phyloP scores from a whole-genome alignment of 2,888 invertebrate species.

The Andricus curvator region DNA sequence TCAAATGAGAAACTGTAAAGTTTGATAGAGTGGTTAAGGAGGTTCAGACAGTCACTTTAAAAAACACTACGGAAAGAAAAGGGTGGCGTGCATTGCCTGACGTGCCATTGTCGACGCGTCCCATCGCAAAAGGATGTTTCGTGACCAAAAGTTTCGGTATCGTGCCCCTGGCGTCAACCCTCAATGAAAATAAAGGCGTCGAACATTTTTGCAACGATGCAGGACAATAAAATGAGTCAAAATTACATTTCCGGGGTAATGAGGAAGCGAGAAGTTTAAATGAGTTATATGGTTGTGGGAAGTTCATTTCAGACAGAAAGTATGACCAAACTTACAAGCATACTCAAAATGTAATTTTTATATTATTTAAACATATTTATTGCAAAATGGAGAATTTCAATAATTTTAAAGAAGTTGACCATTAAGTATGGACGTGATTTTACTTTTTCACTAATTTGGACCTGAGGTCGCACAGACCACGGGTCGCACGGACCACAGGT shows the following conservation, averaged over 20 bases:
- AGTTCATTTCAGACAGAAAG: not conserved
- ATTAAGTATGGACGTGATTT: no score
- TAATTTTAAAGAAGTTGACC: no score
- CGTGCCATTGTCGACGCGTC: constrained; percentile 62
- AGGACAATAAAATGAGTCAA: constrained; percentile 33
- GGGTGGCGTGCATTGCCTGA: constrained; percentile 61
- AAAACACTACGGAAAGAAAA: constrained; percentile 48
- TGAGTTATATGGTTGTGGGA: not conserved
- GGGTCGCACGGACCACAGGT: no score
- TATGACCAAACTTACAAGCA: not conserved
- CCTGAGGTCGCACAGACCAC: no score
- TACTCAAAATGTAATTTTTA: not conserved
- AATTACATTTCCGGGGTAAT: constrained; percentile 24
- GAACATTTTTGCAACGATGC: constrained; percentile 37
- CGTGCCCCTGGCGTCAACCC: constrained; percentile 56
- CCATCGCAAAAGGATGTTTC: constrained; percentile 59
- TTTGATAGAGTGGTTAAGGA: constrained; percentile 27
- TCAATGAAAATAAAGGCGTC: constrained; percentile 39
- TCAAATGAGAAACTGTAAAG: not conserved
- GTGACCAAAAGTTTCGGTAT: constrained; percentile 65
- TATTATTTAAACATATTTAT: not conserved
- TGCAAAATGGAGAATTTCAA: no score
- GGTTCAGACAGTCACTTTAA: constrained; percentile 11
- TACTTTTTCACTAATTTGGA: no score
- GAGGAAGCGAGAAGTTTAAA: constrained; percentile 31